Conservation (phyloP, 2,797 vertebrate species). For the Lycodopsis pacificus region DNA sequence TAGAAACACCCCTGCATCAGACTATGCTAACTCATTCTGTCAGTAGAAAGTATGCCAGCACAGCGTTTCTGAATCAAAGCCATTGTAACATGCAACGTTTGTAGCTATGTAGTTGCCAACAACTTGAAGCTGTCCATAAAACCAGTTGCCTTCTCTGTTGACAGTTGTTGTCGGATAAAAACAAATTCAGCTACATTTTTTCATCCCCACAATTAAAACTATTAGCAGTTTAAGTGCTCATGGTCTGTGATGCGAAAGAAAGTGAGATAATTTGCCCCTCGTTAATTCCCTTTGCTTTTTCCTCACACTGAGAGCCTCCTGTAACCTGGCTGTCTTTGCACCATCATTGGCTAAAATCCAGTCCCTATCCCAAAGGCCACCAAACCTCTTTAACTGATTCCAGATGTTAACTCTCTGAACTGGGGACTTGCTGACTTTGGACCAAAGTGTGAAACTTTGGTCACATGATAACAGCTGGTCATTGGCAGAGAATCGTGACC, state of each 20-base stretch:
- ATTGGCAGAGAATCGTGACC: background rate
- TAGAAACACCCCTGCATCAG: background rate
- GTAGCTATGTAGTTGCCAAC: constrained; percentile 2
- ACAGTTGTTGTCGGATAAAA: background rate
- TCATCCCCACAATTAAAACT: constrained; percentile 11
- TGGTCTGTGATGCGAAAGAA: background rate
- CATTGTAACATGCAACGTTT: constrained; percentile 6
- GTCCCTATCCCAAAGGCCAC: no score
- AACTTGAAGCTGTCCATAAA: constrained; percentile 37
- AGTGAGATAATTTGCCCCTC: background rate
- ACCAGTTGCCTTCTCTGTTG: constrained; percentile 18
- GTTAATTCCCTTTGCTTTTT: background rate
- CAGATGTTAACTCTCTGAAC: background rate
- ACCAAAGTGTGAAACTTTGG: background rate
- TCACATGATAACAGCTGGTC: background rate
- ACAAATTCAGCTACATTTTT: background rate
- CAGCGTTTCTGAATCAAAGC: constrained; percentile 34
- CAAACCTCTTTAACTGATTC: background rate
- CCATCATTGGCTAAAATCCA: background rate
- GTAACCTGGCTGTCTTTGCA: background rate
- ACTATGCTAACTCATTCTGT: constrained; percentile 18
- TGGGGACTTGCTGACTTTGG: background rate
- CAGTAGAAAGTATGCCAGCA: constrained; percentile 17
- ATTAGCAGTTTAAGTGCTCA: constrained; percentile 8
- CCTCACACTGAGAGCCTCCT: background rate